These are phyloP conservation scores for Sylvilagus bachmani DNA, from an alignment of 2,113 vertebrate species.

Conservation along the genomic window DNA sequence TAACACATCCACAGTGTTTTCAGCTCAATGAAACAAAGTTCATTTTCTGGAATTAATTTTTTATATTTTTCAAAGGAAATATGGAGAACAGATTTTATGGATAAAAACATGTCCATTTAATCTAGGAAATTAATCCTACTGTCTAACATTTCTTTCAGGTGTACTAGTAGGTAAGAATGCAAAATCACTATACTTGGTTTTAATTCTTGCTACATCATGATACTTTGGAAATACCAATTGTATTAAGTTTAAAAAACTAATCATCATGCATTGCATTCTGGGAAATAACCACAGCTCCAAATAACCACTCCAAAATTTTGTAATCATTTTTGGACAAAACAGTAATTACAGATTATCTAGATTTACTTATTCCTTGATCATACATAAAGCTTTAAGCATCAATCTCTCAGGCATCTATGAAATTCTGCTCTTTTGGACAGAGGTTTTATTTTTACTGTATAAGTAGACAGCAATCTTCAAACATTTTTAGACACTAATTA, in stretches of 20 bases:
- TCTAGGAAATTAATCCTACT: not conserved
- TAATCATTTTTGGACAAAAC: not conserved
- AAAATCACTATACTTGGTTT: not conserved
- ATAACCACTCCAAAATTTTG: not conserved
- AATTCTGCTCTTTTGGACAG: not conserved
- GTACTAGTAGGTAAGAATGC: not conserved
- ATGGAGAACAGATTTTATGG: not conserved
- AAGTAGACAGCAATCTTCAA: not conserved
- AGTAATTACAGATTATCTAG: not conserved
- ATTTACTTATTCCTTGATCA: not conserved
- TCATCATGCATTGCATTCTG: not conserved
- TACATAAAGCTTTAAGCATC: not conserved
- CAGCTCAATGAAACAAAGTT: not conserved
- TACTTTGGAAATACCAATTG: not conserved
- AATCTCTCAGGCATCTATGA: not conserved
- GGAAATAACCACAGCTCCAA: no score
- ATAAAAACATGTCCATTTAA: not conserved
- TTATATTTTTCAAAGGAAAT: not conserved
- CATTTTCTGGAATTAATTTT: not conserved
- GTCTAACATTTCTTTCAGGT: not conserved
- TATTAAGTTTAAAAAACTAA: not conserved
- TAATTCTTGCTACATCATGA: not conserved
- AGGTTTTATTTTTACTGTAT: not conserved
- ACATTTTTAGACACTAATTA: not conserved
- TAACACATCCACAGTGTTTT: not conserved